Percentiles rank a stretch among this genome's conserved stretches.
Conservation (phyloP, 2,113 vertebrate species). For the Ptyas mucosa region DNA sequence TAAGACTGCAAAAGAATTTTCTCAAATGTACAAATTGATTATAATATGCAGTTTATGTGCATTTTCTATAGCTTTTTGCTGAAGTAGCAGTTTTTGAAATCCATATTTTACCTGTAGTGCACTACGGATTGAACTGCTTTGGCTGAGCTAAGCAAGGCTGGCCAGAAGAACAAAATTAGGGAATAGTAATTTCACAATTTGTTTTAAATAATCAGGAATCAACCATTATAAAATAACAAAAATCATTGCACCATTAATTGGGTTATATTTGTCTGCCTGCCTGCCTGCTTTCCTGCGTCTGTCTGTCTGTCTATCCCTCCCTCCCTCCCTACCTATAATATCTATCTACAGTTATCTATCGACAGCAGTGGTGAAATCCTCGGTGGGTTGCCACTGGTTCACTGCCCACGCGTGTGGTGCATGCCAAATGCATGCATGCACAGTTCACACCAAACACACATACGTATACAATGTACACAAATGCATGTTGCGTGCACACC, state of each 20-base stretch:
- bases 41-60: neutral
- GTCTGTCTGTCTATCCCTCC: neutral
- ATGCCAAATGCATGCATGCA: too few species aligned
- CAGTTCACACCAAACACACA: too few species aligned
- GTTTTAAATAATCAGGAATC: neutral
- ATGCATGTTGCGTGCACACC: too few species aligned
- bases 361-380: too few species aligned
- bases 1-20: neutral
- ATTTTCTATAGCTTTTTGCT: neutral
- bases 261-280: neutral
- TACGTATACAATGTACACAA: too few species aligned
- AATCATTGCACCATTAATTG: neutral
- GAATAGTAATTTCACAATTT: neutral
- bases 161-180: neutral
- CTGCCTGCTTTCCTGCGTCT: too few species aligned
- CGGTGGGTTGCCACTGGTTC: too few species aligned
- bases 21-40: neutral
- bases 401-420: too few species aligned
- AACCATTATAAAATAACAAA: neutral
- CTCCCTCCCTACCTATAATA: too few species aligned
- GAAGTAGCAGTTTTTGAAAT: neutral
- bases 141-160: neutral
- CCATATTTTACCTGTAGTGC: neutral
- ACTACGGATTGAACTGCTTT: neutral
- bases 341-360: too few species aligned